These are phyloP conservation scores for Proctacanthus coquilletti DNA, from an alignment of 1,140 invertebrate genomes.

Conservation along the genomic window DNA sequence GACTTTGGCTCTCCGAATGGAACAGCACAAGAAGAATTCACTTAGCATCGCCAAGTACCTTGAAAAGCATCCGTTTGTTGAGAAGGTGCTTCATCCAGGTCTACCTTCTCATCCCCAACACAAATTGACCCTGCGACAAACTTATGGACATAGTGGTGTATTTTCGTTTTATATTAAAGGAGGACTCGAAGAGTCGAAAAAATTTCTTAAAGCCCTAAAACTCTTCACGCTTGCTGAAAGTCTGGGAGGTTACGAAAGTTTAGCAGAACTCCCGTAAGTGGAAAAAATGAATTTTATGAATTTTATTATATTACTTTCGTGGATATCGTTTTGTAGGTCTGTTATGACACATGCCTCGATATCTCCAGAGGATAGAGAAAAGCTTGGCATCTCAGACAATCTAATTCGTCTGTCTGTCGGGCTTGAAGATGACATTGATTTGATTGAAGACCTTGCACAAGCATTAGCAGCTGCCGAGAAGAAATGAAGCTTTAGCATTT, in stretches of 20 bases:
- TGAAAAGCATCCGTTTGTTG: slow-evolving; percentile 59
- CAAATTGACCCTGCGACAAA: slow-evolving; percentile 66
- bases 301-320: background rate
- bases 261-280: slow-evolving; percentile 72
- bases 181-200: slow-evolving; percentile 53
- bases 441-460: slow-evolving; percentile 76
- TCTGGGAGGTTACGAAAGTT: slow-evolving; percentile 88
- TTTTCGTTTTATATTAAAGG: slow-evolving; percentile 79
- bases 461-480: slow-evolving; percentile 44
- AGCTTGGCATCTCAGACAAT: slow-evolving; percentile 72
- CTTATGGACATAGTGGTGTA: slow-evolving; percentile 83
- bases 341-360: slow-evolving; percentile 74
- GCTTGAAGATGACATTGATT: slow-evolving; percentile 72
- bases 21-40: slow-evolving; percentile 66
- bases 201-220: slow-evolving; percentile 64
- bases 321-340: slow-evolving; percentile 16
- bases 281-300: background rate
- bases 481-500: background rate
- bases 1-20: slow-evolving; percentile 85
- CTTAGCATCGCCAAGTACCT: slow-evolving; percentile 65
- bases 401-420: slow-evolving; percentile 86
- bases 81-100: slow-evolving; percentile 73
- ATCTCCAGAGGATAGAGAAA: slow-evolving; percentile 47
- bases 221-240: slow-evolving; percentile 86
- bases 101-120: slow-evolving; percentile 86